Base-by-base conservation (phyloP, 2,888 invertebrate genomes). In the Fragum sueziense region DNA sequence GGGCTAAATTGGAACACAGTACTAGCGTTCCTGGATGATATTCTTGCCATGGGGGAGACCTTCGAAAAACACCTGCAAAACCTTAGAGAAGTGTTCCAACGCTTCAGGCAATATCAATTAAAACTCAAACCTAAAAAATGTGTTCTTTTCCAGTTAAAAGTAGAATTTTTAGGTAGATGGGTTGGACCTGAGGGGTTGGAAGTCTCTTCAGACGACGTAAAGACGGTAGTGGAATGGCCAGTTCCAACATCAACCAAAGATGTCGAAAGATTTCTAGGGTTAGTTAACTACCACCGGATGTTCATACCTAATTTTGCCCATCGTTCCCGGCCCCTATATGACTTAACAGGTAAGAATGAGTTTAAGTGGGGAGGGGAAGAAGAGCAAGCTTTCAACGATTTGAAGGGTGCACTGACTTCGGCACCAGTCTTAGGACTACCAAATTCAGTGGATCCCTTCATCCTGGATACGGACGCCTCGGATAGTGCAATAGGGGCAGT, bases 21-120 rank as follows among this genome's bases (percentile, higher is more conserved):
- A 3, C 37, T 84, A 0, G 84, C 75, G 0, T 88, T 84, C 37
- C 67, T 86, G 22, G 84, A 86, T 61, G 88, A 88, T 47, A 73
- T 83, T 1, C 37, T 87, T 7, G 85, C 85, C 1, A 65, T 85
- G 54, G 87, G 84, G n/a, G 69, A 62, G 37, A 54, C n/a, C 41
- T 62, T 75, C 37, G 65, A 71, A 1, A 52, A 61, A 20, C 71
- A 74, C 57, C 25, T 82, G 47, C 9, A 27, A 20, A 72, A 78
- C 34, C 51, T 85, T n/a, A 9, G 52, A 14, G 52, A 71, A 17
- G 81, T 81, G 4, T 71, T 86, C 17, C 2, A 54, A 2, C 59
- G 82, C 11, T 73, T 85, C 14, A 29, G 79, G 41, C 11, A 57
- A 20, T 78, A 74, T 41, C 27, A 73, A 9, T 62, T 80, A 0